Percentiles rank a stretch among this genome's conserved stretches.
phyloP scores from a whole-genome alignment of 2,888 invertebrate genomes.

The Choristoneura rosaceana region DNA sequence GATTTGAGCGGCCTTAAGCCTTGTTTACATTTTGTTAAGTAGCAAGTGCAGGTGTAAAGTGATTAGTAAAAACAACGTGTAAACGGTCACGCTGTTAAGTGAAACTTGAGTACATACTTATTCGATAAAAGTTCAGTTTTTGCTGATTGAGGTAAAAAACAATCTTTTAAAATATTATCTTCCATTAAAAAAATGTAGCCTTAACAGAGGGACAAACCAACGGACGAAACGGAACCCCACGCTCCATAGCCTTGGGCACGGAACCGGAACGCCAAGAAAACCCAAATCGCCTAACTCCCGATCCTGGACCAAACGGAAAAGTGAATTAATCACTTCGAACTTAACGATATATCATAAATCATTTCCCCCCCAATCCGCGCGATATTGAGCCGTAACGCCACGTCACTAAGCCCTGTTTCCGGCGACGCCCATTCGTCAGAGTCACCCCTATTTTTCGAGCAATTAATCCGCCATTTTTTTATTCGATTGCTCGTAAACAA shows the following conservation, averaged over 20 bases:
- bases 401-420: slow-evolving; percentile 43
- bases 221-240: too few species aligned
- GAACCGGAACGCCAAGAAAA: neutral
- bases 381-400: slow-evolving; percentile 51
- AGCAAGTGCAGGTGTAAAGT: too few species aligned
- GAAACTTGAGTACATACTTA: too few species aligned
- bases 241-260: too few species aligned
- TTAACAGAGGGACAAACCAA: too few species aligned
- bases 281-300: slow-evolving; percentile 30
- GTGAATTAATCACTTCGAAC: slow-evolving; percentile 64
- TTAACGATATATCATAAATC: slow-evolving; percentile 68
- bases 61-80: too few species aligned
- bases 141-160: too few species aligned
- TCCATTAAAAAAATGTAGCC: too few species aligned
- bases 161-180: too few species aligned
- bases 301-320: slow-evolving; percentile 46
- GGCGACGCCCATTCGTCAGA: slow-evolving; percentile 33
- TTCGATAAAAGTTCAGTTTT: too few species aligned
- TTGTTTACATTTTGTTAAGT: too few species aligned
- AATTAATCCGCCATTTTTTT: slow-evolving; percentile 45
- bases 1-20: slow-evolving; percentile 32
- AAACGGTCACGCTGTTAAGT: too few species aligned
- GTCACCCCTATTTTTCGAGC: slow-evolving; percentile 44
- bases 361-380: slow-evolving; percentile 47
- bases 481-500: slow-evolving; percentile 33